Evolutionary conservation across 2,113 vertebrate genomes (phyloP).

Genomic region (Nesoenas mayeri): DNA sequence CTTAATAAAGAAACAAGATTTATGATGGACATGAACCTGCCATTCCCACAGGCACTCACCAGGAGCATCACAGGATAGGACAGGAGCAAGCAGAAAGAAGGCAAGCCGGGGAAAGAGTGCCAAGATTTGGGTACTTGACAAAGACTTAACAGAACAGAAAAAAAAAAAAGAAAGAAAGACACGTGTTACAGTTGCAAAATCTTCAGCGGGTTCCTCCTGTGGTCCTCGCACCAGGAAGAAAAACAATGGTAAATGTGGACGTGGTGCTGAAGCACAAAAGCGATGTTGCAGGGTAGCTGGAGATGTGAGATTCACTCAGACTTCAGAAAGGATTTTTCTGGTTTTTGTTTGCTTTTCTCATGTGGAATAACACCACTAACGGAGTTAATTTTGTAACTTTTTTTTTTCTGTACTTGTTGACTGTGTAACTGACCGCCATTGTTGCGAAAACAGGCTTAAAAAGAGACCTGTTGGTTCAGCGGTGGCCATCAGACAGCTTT

Average conservation of each 20-base stretch:
- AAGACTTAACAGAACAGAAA: background rate
- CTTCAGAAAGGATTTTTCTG: background rate
- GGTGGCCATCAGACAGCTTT: fast-evolving
- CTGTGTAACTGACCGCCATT: fast-evolving
- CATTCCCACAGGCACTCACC: fast-evolving
- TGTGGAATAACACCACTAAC: background rate
- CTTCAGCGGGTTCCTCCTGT: background rate
- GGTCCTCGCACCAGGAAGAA: background rate
- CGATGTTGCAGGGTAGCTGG: background rate
- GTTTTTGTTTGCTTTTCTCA: background rate
- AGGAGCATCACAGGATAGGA: fast-evolving
- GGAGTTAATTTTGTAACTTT: background rate
- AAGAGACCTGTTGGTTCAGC: fast-evolving
- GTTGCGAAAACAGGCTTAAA: too few relatives aligned
- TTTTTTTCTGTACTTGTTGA: background rate
- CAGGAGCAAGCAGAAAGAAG: background rate
- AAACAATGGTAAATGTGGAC: fast-evolving
- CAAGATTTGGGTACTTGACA: too few relatives aligned
- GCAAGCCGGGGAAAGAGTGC: background rate
- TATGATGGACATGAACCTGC: background rate
- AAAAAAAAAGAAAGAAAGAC: too few relatives aligned
- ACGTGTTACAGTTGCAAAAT: background rate
- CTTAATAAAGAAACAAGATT: background rate
- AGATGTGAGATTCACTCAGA: background rate
- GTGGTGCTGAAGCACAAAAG: background rate